These are phyloP conservation scores for Agonopterix subpropinquella DNA, from an alignment of 2,888 invertebrate species.

Conservation along the genomic window DNA sequence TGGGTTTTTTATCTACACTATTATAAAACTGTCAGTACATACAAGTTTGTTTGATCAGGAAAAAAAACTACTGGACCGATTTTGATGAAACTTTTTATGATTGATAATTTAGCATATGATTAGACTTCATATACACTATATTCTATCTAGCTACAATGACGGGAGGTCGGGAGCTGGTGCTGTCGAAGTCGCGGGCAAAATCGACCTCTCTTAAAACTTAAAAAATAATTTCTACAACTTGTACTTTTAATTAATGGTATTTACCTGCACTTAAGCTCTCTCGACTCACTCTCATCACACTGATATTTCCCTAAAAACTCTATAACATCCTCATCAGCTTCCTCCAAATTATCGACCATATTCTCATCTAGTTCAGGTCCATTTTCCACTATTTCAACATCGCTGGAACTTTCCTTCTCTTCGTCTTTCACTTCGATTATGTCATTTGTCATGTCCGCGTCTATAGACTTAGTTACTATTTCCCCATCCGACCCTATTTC, in stretches of 20 bases:
- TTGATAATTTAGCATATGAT: too few species aligned
- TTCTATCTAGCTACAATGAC: not conserved
- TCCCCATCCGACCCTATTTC: conserved; percentile 64
- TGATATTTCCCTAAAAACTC: conserved; percentile 62
- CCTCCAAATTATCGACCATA: conserved; percentile 58
- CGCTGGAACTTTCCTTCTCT: conserved; percentile 45
- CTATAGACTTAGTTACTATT: conserved; percentile 48
- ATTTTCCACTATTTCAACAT: conserved; percentile 56
- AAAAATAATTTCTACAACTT: too few species aligned
- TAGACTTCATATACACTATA: too few species aligned
- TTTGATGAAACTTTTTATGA: too few species aligned
- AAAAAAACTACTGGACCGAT: too few species aligned
- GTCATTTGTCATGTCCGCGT: conserved; percentile 33
- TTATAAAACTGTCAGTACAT: too few species aligned
- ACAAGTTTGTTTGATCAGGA: too few species aligned
- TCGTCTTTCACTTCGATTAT: conserved; percentile 40
- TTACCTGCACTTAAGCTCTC: conserved; percentile 61
- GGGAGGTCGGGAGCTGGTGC: too few species aligned
- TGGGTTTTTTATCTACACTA: too few species aligned
- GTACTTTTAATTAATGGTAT: too few species aligned
- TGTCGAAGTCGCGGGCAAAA: too few species aligned
- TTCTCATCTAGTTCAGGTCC: conserved; percentile 48
- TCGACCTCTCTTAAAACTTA: too few species aligned
- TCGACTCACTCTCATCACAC: conserved; percentile 22
- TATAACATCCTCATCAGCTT: conserved; percentile 61